phyloP scores from a whole-genome alignment of 2,797 vertebrate genomes.

The Cryptoprocta ferox region DNA sequence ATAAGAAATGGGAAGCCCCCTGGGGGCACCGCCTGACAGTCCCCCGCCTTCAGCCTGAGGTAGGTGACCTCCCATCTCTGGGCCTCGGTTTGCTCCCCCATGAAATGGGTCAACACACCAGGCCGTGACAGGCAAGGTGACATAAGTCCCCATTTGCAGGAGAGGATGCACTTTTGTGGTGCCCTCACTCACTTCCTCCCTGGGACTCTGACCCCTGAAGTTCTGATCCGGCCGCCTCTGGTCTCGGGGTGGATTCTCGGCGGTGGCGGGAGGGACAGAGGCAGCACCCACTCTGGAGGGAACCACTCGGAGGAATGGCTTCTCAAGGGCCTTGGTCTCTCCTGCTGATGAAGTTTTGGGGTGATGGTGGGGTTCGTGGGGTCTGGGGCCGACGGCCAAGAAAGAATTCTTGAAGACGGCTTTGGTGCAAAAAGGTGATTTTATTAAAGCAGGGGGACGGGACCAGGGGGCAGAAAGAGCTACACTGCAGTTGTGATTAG shows the following conservation, averaged over 20 bases:
- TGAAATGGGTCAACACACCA: rapidly evolving
- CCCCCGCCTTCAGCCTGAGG: not conserved
- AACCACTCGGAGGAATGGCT: too few relatives aligned
- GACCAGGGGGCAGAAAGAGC: too few relatives aligned
- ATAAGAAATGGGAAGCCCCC: not conserved
- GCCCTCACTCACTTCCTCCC: not conserved
- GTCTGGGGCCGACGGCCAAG: too few relatives aligned
- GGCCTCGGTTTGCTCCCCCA: not conserved
- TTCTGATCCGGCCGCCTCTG: not conserved
- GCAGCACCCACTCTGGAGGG: too few relatives aligned
- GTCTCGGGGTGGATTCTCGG: not conserved
- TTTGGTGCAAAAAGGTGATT: too few relatives aligned
- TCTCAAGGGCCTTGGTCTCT: not conserved
- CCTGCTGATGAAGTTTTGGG: too few relatives aligned
- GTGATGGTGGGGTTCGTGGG: too few relatives aligned
- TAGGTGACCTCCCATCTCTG: rapidly evolving
- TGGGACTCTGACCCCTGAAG: too few relatives aligned
- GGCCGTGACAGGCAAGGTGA: not conserved
- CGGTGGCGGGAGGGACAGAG: too few relatives aligned
- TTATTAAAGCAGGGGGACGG: too few relatives aligned
- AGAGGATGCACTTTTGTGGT: not conserved
- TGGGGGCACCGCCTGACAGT: rapidly evolving
- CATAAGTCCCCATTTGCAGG: rapidly evolving
- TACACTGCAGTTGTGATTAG: rapidly evolving
- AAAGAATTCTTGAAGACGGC: too few relatives aligned